A percentile compares a stretch with the other conserved stretches of the same genome.
Evolutionary conservation across 1,140 invertebrate genomes (phyloP).

Genomic region (Marisa cornuarietis): DNA sequence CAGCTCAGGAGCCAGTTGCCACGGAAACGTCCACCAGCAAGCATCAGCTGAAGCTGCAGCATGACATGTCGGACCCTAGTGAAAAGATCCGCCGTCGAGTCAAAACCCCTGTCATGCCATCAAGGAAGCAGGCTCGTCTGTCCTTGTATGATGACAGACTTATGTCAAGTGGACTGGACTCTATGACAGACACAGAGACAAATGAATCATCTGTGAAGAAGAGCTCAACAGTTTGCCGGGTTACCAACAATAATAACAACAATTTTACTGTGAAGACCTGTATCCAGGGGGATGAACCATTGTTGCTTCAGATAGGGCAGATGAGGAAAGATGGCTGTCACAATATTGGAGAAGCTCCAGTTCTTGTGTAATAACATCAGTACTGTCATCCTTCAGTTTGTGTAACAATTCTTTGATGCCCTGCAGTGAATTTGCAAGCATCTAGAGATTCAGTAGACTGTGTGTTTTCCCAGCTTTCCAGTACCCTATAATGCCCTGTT

Average conservation of each 20-base stretch:
- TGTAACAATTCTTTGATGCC: too few species aligned
- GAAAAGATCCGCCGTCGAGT: constrained; percentile 77
- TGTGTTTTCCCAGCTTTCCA: too few species aligned
- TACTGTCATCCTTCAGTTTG: too few species aligned
- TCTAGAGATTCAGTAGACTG: too few species aligned
- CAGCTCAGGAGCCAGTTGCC: too few species aligned
- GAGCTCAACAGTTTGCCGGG: constrained; percentile 3
- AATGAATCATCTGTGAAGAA: background rate
- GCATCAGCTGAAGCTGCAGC: constrained; percentile 64
- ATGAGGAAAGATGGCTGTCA: too few species aligned
- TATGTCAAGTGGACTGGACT: constrained; percentile 69
- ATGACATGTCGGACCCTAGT: constrained; percentile 66
- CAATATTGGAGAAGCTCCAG: too few species aligned
- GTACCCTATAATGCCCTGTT: too few species aligned
- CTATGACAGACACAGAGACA: background rate
- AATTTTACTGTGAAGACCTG: background rate
- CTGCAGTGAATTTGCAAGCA: too few species aligned
- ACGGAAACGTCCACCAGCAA: background rate
- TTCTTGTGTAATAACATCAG: too few species aligned
- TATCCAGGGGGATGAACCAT: too few species aligned
- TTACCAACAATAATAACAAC: constrained; percentile 2
- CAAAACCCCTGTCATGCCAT: constrained; percentile 82
- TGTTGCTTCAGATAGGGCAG: too few species aligned
- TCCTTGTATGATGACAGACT: constrained; percentile 88
- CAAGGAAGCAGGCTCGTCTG: constrained; percentile 71